phyloP scores from a whole-genome alignment of 1,140 invertebrate genomes.

The Macrostomum lignano region DNA sequence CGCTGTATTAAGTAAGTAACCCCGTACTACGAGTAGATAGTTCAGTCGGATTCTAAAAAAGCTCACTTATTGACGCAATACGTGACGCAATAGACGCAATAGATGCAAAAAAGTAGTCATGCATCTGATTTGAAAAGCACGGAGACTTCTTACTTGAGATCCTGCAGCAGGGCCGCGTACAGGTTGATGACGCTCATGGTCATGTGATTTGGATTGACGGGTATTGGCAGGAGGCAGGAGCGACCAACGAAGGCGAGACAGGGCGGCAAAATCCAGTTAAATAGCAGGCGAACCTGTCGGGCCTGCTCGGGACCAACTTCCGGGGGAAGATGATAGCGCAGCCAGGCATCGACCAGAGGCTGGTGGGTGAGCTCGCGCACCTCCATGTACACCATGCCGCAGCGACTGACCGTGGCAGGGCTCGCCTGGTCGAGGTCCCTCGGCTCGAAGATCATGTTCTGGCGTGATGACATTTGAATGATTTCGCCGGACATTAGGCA shows the following conservation, averaged over 20 bases:
- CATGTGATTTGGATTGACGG: constrained; percentile 48
- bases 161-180: constrained; percentile 19
- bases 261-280: constrained; percentile 25
- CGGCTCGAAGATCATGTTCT: constrained; percentile 29
- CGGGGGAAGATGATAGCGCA: constrained; percentile 13
- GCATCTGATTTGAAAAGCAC: too few relatives aligned
- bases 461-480: constrained; percentile 27
- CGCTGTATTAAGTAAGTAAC: too few relatives aligned
- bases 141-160: constrained; percentile 20
- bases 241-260: constrained; percentile 20
- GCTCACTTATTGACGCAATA: too few relatives aligned
- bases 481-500: constrained; percentile 28
- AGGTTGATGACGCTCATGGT: constrained; percentile 20
- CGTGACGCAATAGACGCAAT: too few relatives aligned
- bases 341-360: constrained; percentile 19
- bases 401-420: constrained; percentile 31
- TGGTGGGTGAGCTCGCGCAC: constrained; percentile 19
- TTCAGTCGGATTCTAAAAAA: too few relatives aligned
- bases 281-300: constrained; percentile 14
- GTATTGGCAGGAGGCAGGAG: constrained; percentile 19
- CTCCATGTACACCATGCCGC: constrained; percentile 29
- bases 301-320: constrained; percentile 13
- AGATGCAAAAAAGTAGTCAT: too few relatives aligned
- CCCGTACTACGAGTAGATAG: too few relatives aligned
- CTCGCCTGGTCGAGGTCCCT: constrained; percentile 32